These are phyloP conservation scores for Pollenia amentaria DNA, from an alignment of 2,888 invertebrate genomes.

Conservation along the genomic window DNA sequence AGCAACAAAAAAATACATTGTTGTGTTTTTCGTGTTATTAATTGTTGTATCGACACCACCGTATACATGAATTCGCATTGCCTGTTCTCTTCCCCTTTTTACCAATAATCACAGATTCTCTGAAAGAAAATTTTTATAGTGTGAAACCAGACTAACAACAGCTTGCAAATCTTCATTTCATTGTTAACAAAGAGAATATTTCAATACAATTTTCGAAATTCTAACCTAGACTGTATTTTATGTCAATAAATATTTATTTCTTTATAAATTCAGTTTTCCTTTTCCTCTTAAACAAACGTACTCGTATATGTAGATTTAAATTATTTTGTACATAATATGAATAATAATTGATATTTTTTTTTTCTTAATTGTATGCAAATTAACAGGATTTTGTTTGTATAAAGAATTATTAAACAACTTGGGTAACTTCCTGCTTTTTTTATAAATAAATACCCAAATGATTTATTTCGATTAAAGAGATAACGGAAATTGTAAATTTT, in stretches of 20 bases:
- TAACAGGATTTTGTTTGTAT: conserved; percentile 55
- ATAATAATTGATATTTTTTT: neutral
- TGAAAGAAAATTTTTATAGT: no score
- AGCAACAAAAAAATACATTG: no score
- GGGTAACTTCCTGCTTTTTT: conserved; percentile 58
- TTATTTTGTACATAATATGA: neutral
- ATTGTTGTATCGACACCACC: no score
- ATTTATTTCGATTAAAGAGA: no score
- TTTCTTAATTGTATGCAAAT: conserved; percentile 54
- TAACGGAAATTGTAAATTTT: no score
- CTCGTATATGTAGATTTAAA: conserved; percentile 18
- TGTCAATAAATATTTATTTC: neutral
- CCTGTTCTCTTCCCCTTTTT: no score
- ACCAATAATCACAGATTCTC: no score
- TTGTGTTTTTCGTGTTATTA: no score
- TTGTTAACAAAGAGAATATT: no score
- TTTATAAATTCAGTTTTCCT: conserved; percentile 25
- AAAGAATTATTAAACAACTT: conserved; percentile 6
- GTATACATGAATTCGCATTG: no score
- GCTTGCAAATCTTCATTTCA: no score
- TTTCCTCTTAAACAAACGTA: neutral
- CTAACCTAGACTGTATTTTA: neutral
- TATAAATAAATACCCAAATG: neutral
- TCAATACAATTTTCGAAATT: neutral
- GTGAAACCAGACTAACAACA: no score